phyloP scores from a whole-genome alignment of 2,888 invertebrate species.

The Bombyx huttoni region DNA sequence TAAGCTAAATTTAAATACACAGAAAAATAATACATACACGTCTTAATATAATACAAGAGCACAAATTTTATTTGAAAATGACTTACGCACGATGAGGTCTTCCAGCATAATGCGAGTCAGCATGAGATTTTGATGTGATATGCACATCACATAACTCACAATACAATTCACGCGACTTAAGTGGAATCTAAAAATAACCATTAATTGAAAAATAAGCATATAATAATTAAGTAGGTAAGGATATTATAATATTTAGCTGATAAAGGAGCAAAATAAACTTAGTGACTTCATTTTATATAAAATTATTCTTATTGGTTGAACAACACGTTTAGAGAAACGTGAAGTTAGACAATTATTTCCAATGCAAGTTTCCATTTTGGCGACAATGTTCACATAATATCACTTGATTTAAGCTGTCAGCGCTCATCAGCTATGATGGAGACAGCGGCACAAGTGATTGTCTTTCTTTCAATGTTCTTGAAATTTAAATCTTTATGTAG shows the following conservation, averaged over 20 bases:
- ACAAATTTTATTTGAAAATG: no score
- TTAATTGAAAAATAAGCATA: not conserved
- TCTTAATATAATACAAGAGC: no score
- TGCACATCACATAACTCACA: slow-evolving; percentile 65
- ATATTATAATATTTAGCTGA: no score
- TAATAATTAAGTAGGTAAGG: not conserved
- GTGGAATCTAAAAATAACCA: slow-evolving; percentile 26
- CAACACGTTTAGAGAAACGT: slow-evolving; percentile 30
- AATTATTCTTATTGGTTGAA: slow-evolving; percentile 6
- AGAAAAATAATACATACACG: no score
- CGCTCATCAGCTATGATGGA: slow-evolving; percentile 9
- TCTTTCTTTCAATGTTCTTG: not conserved
- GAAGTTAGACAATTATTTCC: slow-evolving; percentile 40
- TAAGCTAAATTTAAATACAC: no score
- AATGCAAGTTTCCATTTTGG: slow-evolving; percentile 48
- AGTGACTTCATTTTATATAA: no score
- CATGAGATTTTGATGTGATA: slow-evolving; percentile 61
- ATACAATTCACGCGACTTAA: slow-evolving; percentile 48
- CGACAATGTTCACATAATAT: slow-evolving; percentile 43
- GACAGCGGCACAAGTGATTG: slow-evolving; percentile 31
- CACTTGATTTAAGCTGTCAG: slow-evolving; percentile 29
- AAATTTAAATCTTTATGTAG: no score
- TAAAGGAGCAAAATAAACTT: no score
- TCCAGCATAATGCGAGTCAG: slow-evolving; percentile 64
- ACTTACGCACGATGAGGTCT: slow-evolving; percentile 57